Percentiles rank a stretch among this genome's conserved stretches.
Evolutionary conservation across 1,140 invertebrate genomes (phyloP).

Genomic region (Tetraneura akinire): DNA sequence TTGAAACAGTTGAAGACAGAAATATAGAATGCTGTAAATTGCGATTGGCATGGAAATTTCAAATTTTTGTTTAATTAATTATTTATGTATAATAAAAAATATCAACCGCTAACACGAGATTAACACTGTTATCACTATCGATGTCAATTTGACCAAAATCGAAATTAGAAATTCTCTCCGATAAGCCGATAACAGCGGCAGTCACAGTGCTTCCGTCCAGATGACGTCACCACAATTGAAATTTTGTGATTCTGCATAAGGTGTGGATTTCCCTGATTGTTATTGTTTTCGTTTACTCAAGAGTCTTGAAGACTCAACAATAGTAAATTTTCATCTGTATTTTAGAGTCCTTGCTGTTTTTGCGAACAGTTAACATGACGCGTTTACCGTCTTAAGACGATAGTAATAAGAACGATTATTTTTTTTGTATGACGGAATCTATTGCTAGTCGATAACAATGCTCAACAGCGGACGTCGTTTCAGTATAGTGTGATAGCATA

Average conservation of each 20-base stretch:
- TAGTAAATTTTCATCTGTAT: neutral
- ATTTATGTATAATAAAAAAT: too few relatives aligned
- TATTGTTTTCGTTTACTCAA: slow-evolving; percentile 38
- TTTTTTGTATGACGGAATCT: too few relatives aligned
- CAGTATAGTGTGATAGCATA: neutral
- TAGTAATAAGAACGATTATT: neutral
- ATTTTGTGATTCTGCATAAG: slow-evolving; percentile 41
- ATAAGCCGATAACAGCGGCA: slow-evolving; percentile 33
- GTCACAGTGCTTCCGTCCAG: slow-evolving; percentile 15
- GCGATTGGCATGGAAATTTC: too few relatives aligned
- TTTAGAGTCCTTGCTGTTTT: too few relatives aligned
- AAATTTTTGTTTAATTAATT: too few relatives aligned
- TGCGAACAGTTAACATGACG: neutral
- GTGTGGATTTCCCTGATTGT: slow-evolving; percentile 46
- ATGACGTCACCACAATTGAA: slow-evolving; percentile 38
- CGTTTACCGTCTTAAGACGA: neutral
- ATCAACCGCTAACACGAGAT: too few relatives aligned
- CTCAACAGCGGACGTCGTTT: neutral
- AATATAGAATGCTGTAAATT: too few relatives aligned
- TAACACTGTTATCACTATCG: neutral
- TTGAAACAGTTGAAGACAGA: too few relatives aligned
- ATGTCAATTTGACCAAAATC: slow-evolving; percentile 42
- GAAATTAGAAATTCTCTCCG: slow-evolving; percentile 41
- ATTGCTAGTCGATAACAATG: neutral
- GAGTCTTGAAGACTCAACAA: neutral